phyloP scores from a whole-genome alignment of 2,113 vertebrate species.

The Microcebus griseorufus region DNA sequence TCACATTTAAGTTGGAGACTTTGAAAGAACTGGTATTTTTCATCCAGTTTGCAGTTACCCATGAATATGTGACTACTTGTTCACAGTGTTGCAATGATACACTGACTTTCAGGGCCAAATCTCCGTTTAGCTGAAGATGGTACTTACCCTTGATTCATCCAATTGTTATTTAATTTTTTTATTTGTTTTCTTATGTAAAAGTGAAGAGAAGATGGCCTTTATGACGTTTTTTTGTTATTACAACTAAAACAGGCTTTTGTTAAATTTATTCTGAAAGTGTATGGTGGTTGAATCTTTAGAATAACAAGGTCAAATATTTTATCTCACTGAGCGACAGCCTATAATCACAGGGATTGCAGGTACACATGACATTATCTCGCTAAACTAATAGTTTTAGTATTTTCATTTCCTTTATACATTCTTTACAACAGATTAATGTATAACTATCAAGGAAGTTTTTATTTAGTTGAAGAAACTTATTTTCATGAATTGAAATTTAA shows the following conservation, averaged over 20 bases:
- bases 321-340: background rate
- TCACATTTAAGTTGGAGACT: background rate
- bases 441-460: slow-evolving; percentile 1
- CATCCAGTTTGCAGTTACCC: background rate
- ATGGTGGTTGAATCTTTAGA: slow-evolving; percentile 10
- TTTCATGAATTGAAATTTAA: slow-evolving; percentile 33
- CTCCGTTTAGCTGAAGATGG: background rate
- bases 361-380: background rate
- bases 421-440: background rate
- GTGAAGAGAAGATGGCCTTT: background rate
- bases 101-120: background rate
- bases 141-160: background rate
- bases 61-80: background rate
- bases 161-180: background rate
- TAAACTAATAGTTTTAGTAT: background rate
- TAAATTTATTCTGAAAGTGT: background rate
- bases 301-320: background rate
- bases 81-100: background rate
- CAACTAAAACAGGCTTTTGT: background rate
- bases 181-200: background rate
- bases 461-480: slow-evolving; percentile 3
- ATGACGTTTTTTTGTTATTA: background rate
- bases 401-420: background rate
- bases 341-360: background rate
- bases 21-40: slow-evolving; percentile 39